Base-by-base conservation (phyloP, 2,113 vertebrate genomes). In the Bostrychus sinensis region DNA sequence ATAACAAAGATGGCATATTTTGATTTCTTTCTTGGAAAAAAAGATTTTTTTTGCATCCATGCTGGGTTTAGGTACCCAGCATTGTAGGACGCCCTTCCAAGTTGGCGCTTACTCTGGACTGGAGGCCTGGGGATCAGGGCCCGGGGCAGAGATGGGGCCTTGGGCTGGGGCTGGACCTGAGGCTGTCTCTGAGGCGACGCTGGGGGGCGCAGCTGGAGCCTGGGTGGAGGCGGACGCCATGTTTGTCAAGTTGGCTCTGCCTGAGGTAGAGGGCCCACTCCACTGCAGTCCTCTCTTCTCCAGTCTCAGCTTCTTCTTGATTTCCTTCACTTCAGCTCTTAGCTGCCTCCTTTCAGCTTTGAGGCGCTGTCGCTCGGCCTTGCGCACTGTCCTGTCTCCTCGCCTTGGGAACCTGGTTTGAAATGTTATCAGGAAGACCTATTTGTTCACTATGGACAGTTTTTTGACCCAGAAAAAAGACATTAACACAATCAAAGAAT, bases 271-370 rank as follows among this genome's bases (percentile, higher is more conserved):
- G 65, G 94, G 90, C 1, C 94, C 95, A 51, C 93, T 95, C 95
- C 95, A 96, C 76, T 95, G 92, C 72, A 96, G 89, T 82, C 96
- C 94, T 81, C 95, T 93, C 87, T 95, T 95, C 84, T 98, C 96
- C 85, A 98, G 84, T 87, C 97, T 94, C 45, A 98, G 92, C 87
- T 98, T 97, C 88, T 95, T 98, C 91, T 97, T 96, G 72, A 98
- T 95, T 90, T 98, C 96, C 81, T 96, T 94, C 75, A 97, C 95
- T 77, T 98, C 97, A 43, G 95, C 96, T 88, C 97, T 96, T 17
- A 96, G 91, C 84, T 98, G 97, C 70, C 95, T 94, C 89, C 97
- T 95, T 90, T 98, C 97, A 48, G 96, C 94, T 89, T 96, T 91
- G 80, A 99, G 89, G 53, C 95, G 94, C 84, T 98, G 96, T 59